phyloP scores from a whole-genome alignment of 2,797 vertebrate genomes.

The Phyllotis vaccarum region DNA sequence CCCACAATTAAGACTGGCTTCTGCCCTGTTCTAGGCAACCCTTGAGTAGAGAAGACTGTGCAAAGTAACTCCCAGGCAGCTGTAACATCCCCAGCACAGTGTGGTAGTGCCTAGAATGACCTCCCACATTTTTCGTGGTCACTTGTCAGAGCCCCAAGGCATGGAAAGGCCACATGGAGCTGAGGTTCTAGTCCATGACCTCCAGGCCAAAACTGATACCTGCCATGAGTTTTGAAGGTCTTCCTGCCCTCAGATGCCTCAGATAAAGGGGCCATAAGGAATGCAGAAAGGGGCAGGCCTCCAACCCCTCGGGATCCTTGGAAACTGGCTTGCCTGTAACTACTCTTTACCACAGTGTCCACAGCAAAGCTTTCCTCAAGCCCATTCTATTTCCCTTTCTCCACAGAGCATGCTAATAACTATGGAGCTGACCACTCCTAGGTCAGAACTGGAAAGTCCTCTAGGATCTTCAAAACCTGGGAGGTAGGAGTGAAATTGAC shows the following conservation, averaged over 20 bases:
- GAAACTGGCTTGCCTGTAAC: background rate
- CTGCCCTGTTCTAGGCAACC: background rate
- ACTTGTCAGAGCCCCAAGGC: background rate
- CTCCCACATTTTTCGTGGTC: slow-evolving; percentile 35
- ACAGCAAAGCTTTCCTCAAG: no score
- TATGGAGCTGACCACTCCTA: background rate
- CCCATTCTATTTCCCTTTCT: background rate
- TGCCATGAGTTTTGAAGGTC: background rate
- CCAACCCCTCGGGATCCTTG: background rate
- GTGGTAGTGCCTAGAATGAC: slow-evolving; percentile 54
- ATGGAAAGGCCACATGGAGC: background rate
- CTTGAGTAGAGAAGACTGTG: slow-evolving; percentile 65
- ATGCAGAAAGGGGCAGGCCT: background rate
- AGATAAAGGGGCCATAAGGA: background rate
- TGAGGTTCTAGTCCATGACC: background rate
- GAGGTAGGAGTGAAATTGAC: background rate
- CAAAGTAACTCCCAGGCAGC: slow-evolving; percentile 71
- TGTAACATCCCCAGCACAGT: slow-evolving; percentile 60
- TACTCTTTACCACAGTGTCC: background rate
- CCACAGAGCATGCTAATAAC: background rate
- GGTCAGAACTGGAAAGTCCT: background rate
- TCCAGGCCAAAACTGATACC: background rate
- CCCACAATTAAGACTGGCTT: background rate
- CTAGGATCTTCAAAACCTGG: background rate
- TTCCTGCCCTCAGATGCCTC: background rate